Conservation (phyloP, 2,797 vertebrate genomes). For the Podarcis siculus region DNA sequence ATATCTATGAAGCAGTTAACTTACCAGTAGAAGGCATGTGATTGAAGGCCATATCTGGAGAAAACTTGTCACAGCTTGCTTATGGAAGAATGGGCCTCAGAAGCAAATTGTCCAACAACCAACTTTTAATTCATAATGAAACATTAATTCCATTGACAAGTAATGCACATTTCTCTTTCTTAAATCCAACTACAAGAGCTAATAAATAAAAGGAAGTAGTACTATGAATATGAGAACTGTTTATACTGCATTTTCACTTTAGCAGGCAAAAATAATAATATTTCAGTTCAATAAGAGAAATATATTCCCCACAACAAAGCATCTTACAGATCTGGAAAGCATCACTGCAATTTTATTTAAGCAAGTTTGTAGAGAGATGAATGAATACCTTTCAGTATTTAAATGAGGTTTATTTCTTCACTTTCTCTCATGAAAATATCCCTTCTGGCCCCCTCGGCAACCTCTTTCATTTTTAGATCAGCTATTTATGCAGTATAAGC, state of each 20-base stretch:
- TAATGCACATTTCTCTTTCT: background rate
- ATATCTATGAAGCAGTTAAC: background rate
- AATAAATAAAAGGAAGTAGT: background rate
- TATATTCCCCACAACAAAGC: constrained; percentile 21
- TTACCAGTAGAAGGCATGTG: background rate
- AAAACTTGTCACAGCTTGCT: background rate
- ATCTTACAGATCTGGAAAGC: background rate
- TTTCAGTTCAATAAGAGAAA: background rate
- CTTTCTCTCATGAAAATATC: constrained; percentile 4
- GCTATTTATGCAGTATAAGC: constrained; percentile 20
- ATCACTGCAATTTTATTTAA: background rate
- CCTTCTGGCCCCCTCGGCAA: constrained; percentile 1
- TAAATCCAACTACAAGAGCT: background rate
- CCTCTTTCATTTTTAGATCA: constrained; percentile 11
- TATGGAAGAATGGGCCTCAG: background rate
- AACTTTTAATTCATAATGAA: background rate
- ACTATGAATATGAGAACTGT: background rate
- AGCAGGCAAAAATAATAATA: background rate
- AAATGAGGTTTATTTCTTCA: background rate
- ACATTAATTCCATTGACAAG: background rate
- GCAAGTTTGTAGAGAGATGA: constrained; percentile 5
- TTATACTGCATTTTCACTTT: background rate
- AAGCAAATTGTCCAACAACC: background rate
- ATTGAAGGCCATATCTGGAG: background rate
- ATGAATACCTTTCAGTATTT: background rate